Base-by-base conservation (phyloP, 2,797 vertebrate genomes). In the Eleutherodactylus coqui region DNA sequence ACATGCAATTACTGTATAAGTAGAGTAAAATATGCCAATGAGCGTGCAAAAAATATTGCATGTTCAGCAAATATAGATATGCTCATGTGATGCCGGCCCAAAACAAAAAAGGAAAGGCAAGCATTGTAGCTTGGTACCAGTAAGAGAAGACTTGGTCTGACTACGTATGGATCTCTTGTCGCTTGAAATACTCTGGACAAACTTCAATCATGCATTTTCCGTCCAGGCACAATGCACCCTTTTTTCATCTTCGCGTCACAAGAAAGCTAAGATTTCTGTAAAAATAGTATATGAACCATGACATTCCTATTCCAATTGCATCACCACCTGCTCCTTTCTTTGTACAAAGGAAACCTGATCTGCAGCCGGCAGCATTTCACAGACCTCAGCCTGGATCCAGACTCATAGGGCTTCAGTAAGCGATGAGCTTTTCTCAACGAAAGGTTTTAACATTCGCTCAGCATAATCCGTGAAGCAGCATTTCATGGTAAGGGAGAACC, bases 381-480 rank as follows among this genome's bases (percentile, higher is more conserved):
- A 80, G 24, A 62, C 29, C 51, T 49, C 77, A 73, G 77, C 67
- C 69, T 62, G 62, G 77, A 85, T 80, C 67, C 32, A 62, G 19
- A 62, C 51, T 75, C 67, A 43, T 16, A 62, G 36, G 32, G 41
- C n/a, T 60, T 72, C 51, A 53, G 64, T 75, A 81, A 73, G 29
- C 64, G 53, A 60, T 51, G 69, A 49, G 84, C 64, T 64, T 70
- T 51, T 72, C 58, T 62, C 69, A 62, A 53, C 36, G 27, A 80
- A 49, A 47, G 76, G 76, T 43, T 85, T 86, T 86, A 86, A 81
- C 58, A 81, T 80, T 73, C 55, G 36, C 78, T 75, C 53, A 27
- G 67, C 41, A 73, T 80, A 80, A 86, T 80, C 77, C 78, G 32
- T 86, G 67, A 86, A 81, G 77, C 78, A 80, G 67, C 51, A 80